A percentile compares a stretch with the other conserved stretches of the same genome.
These are phyloP conservation scores for Drosophila pachea DNA, from an alignment of 1,140 invertebrate species.

Conservation along the genomic window DNA sequence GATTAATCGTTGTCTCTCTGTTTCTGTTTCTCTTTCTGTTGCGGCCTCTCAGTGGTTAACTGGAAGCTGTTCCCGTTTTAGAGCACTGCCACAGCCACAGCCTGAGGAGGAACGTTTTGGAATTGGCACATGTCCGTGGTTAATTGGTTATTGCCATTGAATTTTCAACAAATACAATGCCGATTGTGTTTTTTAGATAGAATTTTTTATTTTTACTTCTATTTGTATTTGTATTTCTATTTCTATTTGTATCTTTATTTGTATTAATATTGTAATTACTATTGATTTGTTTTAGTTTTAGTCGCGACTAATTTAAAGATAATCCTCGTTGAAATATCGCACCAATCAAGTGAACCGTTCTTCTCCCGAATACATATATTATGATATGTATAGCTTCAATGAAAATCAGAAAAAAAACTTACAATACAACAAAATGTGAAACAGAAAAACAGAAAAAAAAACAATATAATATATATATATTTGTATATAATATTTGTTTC, in stretches of 20 bases:
- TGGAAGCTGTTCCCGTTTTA: constrained; percentile 78
- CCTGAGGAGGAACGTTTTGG: constrained; percentile 44
- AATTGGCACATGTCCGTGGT: constrained; percentile 56
- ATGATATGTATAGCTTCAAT: neutral
- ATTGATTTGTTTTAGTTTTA: constrained; percentile 75
- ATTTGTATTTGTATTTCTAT: constrained; percentile 49
- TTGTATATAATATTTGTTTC: constrained; percentile 46
- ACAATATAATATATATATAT: constrained; percentile 51
- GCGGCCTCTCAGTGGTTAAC: constrained; percentile 69
- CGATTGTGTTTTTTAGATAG: constrained; percentile 70
- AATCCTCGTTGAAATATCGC: constrained; percentile 30
- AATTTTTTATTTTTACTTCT: constrained; percentile 74
- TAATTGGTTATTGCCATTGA: constrained; percentile 60
- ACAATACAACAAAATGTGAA: neutral
- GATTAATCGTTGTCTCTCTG: constrained; percentile 2
- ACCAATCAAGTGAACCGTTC: constrained; percentile 29
- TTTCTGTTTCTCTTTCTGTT: constrained; percentile 34
- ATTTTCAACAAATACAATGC: constrained; percentile 60
- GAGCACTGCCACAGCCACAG: constrained; percentile 31
- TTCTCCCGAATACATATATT: constrained; percentile 5
- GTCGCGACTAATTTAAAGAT: constrained; percentile 61
- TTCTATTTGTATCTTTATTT: constrained; percentile 54
- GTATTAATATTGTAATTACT: constrained; percentile 58
- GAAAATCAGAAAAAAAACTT: neutral
- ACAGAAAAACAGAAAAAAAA: neutral